Percentiles rank a stretch among this genome's conserved stretches.
Evolutionary conservation across 2,888 invertebrate species (phyloP).

Genomic region (Herminia tarsipennalis): DNA sequence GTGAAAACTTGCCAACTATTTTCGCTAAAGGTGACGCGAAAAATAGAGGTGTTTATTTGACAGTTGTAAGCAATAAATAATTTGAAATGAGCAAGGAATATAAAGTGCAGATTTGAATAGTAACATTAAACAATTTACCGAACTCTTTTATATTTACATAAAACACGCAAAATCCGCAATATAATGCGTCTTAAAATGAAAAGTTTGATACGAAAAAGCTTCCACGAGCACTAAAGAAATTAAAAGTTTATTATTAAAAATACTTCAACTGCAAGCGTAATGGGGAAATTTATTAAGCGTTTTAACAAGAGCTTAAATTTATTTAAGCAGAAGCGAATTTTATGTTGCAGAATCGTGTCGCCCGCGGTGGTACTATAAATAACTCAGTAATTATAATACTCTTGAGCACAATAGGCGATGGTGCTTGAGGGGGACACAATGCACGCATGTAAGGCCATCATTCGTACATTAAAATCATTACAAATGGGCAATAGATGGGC

Average conservation of each 20-base stretch:
- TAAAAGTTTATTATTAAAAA: background rate
- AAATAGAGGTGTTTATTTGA: constrained; percentile 30
- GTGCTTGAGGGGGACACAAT: constrained; percentile 49
- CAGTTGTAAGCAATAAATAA: background rate
- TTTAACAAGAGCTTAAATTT: constrained; percentile 36
- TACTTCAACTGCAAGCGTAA: constrained; percentile 5
- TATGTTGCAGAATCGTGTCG: constrained; percentile 45
- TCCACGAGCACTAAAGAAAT: no score
- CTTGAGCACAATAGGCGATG: constrained; percentile 59
- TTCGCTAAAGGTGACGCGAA: constrained; percentile 17
- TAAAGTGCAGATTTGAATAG: no score
- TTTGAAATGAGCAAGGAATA: background rate
- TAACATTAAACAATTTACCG: no score
- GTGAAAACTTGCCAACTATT: constrained; percentile 32
- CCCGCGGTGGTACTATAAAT: constrained; percentile 64
- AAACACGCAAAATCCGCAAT: no score
- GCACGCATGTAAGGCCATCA: constrained; percentile 49
- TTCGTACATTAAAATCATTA: constrained; percentile 77
- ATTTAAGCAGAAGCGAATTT: constrained; percentile 41
- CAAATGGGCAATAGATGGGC: constrained; percentile 74
- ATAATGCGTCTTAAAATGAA: no score
- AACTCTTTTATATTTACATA: no score
- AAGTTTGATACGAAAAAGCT: no score
- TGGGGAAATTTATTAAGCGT: constrained; percentile 13
- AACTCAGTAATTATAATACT: constrained; percentile 70